These are phyloP conservation scores for Cydia strobilella DNA, from an alignment of 1,140 invertebrate species.

Conservation along the genomic window DNA sequence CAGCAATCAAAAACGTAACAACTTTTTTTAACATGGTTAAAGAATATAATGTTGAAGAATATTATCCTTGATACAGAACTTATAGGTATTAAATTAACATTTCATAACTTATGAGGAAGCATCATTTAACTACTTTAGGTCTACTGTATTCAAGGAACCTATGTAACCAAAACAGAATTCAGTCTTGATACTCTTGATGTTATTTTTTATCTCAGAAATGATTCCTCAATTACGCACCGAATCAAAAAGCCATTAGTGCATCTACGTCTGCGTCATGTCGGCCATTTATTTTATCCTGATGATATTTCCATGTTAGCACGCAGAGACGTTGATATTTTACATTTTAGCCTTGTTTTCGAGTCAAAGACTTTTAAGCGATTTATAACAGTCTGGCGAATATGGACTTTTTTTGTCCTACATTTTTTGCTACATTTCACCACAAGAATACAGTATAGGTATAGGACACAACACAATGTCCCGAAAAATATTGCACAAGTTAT, in stretches of 20 bases:
- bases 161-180: background rate
- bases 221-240: conserved; percentile 29
- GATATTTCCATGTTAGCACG: conserved; percentile 19
- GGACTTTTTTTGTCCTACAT: no score
- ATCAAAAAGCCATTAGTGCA: conserved; percentile 27
- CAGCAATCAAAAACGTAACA: no score
- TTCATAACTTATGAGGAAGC: no score
- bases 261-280: conserved; percentile 23
- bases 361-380: background rate
- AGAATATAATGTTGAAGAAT: no score
- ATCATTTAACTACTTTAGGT: no score
- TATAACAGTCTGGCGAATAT: background rate
- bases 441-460: no score
- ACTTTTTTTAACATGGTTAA: no score
- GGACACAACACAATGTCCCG: no score
- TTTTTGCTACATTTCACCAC: no score
- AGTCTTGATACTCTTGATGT: background rate
- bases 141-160: background rate
- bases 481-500: conserved; percentile 54
- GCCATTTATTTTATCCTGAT: conserved; percentile 14
- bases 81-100: no score
- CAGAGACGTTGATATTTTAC: conserved; percentile 18
- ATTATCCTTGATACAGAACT: no score
- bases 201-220: conserved; percentile 26
- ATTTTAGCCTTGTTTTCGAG: conserved; percentile 5